Base-by-base conservation (phyloP, 2,888 invertebrate species). In the Drosophila pegasa region DNA sequence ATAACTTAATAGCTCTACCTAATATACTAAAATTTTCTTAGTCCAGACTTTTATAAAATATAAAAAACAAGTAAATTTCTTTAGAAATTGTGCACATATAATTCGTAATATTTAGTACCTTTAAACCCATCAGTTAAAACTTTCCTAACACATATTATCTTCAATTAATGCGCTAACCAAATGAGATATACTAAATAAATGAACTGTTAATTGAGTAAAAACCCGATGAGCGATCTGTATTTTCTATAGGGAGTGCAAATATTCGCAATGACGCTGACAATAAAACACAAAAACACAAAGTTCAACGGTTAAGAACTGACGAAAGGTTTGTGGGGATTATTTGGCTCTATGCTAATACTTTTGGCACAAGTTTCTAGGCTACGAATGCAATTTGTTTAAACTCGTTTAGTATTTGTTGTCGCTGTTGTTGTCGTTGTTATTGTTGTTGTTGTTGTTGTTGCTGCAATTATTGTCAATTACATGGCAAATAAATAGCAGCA, bases 381-480 rank as follows among this genome's bases (percentile, higher is more conserved):
- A 78, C 61, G 38, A 67, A 60, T 69, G 63, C 50, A 66, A 62
- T 54, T 75, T 71, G 63, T 70, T 68, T 59, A 82, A 85, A 85
- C 85, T 75, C 76, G 86, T 80, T 87, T 76, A 56, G 55, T 45
- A 20, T 50, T 41, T 59, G 48, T 71, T 63, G 35, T 40, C 69
- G 43, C 22, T 47, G 47, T 8, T 47, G 5, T 18, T 43, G n/a
- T 57, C 52, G 51, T 25, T 40, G 75, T 38, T 25, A 55, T 8
- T 12, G 4, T 38, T 25, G 58, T 8, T 12, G 4, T 33, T 8
- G 25, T 5, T 25, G 3, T 25, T 50, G n/a, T 40, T 60, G 58
- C 37, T 38, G 75, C 78, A 87, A 87, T 87, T 87, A 87, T 66
- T 71, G 37, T 60, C 79, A 87, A 87, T 87, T 88, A 87, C 81